phyloP scores from a whole-genome alignment of 2,797 vertebrate genomes.

The Lophius americanus region DNA sequence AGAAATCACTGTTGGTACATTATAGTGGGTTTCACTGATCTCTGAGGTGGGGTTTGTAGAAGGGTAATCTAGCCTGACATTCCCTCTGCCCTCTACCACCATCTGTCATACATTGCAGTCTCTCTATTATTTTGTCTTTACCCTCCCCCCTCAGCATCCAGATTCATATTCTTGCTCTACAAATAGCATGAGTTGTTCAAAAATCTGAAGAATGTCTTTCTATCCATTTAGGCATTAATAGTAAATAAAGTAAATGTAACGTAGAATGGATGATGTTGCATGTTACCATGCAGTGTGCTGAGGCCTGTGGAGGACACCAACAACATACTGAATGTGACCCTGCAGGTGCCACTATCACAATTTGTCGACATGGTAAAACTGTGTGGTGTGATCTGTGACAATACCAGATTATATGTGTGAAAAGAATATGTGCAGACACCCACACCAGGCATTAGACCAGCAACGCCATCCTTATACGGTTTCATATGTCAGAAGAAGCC shows the following conservation, averaged over 20 bases:
- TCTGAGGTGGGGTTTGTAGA: slow-evolving; percentile 44
- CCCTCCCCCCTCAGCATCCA: slow-evolving; percentile 1
- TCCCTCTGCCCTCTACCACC: slow-evolving; percentile 34
- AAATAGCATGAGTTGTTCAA: not conserved
- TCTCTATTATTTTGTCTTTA: slow-evolving; percentile 17
- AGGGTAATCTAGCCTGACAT: slow-evolving; percentile 42
- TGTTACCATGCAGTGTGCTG: slow-evolving; percentile 72
- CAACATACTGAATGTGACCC: slow-evolving; percentile 88
- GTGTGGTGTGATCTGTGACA: not conserved
- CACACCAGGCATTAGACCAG: not conserved
- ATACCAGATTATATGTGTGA: not conserved
- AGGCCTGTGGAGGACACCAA: slow-evolving; percentile 91
- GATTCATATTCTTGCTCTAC: not conserved
- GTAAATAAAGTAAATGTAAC: not conserved
- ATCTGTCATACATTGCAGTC: slow-evolving; percentile 62
- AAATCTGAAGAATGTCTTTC: not conserved
- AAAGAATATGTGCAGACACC: slow-evolving; percentile 4
- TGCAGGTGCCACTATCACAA: slow-evolving; percentile 92
- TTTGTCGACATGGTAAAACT: slow-evolving; percentile 93
- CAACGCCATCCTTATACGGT: not conserved
- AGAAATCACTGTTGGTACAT: slow-evolving; percentile 29
- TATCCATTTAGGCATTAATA: not conserved
- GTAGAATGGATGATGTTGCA: too few species aligned
- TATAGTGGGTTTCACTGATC: slow-evolving; percentile 59
- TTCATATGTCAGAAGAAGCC: not conserved